Evolutionary conservation across 1,140 invertebrate genomes (phyloP).

Genomic region (Lamellibrachia luymesi): DNA sequence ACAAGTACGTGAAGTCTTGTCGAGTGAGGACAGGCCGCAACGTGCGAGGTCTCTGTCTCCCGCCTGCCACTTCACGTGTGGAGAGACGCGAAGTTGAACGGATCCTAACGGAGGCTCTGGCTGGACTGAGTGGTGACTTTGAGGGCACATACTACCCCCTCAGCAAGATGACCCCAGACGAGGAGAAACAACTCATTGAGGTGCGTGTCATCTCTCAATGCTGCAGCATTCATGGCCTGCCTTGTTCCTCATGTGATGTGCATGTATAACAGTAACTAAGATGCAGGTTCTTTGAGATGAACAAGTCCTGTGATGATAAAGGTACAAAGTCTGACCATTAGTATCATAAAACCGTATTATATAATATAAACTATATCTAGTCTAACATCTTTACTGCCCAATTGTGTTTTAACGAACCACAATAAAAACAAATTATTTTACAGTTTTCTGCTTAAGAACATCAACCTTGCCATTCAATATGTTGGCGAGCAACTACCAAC

Average conservation of each 20-base stretch:
- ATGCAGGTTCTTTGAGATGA: background rate
- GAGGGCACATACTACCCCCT: slow-evolving; percentile 52
- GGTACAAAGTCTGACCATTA: too few relatives aligned
- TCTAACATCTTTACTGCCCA: too few relatives aligned
- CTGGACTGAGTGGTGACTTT: slow-evolving; percentile 40
- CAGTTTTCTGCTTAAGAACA: too few relatives aligned
- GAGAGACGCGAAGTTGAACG: slow-evolving; percentile 46
- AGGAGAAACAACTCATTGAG: slow-evolving; percentile 21
- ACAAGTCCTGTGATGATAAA: background rate
- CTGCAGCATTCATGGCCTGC: background rate
- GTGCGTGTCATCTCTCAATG: background rate
- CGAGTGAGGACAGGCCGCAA: slow-evolving; percentile 33
- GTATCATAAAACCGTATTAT: too few relatives aligned
- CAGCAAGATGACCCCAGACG: slow-evolving; percentile 42
- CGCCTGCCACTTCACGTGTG: slow-evolving; percentile 30
- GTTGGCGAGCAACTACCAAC: too few relatives aligned
- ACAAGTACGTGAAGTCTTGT: slow-evolving; percentile 38
- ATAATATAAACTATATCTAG: too few relatives aligned
- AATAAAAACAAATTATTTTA: too few relatives aligned
- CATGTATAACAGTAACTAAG: background rate
- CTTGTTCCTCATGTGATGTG: background rate
- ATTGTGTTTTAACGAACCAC: too few relatives aligned
- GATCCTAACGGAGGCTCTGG: slow-evolving; percentile 39
- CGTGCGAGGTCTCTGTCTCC: slow-evolving; percentile 34
- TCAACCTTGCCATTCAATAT: too few relatives aligned